Evolutionary conservation across 2,113 vertebrate species (phyloP).

Genomic region (Crotalus helleri): DNA sequence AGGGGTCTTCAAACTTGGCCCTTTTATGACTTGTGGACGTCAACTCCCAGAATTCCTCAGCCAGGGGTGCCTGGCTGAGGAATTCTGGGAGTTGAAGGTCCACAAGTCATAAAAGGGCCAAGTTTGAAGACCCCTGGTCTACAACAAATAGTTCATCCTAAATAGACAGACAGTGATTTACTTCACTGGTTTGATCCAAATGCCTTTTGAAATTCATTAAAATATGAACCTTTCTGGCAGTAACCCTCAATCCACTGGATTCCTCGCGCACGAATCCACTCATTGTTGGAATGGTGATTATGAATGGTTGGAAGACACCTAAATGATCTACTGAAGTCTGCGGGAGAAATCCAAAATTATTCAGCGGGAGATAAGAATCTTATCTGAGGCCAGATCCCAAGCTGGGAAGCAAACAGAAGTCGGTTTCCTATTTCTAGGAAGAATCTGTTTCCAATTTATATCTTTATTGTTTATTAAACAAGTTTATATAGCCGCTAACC

Average conservation of each 20-base stretch:
- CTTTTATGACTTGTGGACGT: no score
- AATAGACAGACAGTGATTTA: not conserved
- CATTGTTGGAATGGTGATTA: not conserved
- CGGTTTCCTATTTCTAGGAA: not conserved
- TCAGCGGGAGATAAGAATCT: not conserved
- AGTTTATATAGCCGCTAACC: not conserved
- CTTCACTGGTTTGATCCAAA: not conserved
- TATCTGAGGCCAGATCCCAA: not conserved
- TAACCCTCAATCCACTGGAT: not conserved
- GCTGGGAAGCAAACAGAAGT: not conserved
- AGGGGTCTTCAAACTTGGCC: no score
- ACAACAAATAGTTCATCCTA: not conserved
- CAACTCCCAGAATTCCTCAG: no score
- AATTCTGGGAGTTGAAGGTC: no score
- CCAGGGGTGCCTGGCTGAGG: no score
- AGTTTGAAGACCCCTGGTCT: not conserved
- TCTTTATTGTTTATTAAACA: no score
- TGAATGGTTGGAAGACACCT: not conserved
- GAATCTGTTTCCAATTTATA: not conserved
- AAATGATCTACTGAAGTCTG: not conserved
- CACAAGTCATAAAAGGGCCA: no score
- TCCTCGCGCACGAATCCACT: not conserved
- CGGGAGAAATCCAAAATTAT: not conserved
- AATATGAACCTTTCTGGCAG: not conserved
- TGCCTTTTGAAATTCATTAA: not conserved